Evolutionary conservation across 2,888 invertebrate species (phyloP), one percentile per base, ranked within the genome.

Genomic region (Oasisia sp.): DNA sequence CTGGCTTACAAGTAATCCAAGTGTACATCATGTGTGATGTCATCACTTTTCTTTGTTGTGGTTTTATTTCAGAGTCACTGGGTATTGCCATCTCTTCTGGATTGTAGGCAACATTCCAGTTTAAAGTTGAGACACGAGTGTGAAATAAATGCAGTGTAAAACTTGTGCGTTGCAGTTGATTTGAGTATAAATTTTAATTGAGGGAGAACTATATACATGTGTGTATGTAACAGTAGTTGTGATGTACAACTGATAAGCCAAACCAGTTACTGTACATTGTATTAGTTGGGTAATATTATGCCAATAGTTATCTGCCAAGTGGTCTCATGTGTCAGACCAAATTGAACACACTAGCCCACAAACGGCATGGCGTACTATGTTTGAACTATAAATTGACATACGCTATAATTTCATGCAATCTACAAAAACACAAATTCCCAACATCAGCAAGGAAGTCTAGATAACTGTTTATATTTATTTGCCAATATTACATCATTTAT

Each of bases 81-180:
- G 74, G 14, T 74, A 27, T n/a, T 74, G 74, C 74, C 74, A 74
- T 27, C 74, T 74, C 74, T n/a, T 74, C 74, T 27, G 74, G 74
- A 74, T 74, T 19, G 14, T 56, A 19, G 56, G 14, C 7, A 19
- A 74, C 74, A 74, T 74, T 74, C 74, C 74, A 74, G 74, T 19
- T 74, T 74, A 27, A 27, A 27, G 74, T 74, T 74, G 27, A 74
- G 74, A 74, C n/a, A 19, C 14, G 74, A 74, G 27, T 74, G 74
- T 74, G 74, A 27, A 74, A 74, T 74, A 74, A 74, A 74, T 27
- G 74, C 74, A 74, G 74, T 74, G 74, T 74, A 74, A 74, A 74
- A 74, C 74, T 74, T 19, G 19, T 74, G 74, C 7, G 74, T 74
- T 74, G 14, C 50, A 9, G 14, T 50, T 9, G 50, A 14, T 9